phyloP scores from a whole-genome alignment of 2,113 vertebrate genomes.

The Pachyramphus minor region DNA sequence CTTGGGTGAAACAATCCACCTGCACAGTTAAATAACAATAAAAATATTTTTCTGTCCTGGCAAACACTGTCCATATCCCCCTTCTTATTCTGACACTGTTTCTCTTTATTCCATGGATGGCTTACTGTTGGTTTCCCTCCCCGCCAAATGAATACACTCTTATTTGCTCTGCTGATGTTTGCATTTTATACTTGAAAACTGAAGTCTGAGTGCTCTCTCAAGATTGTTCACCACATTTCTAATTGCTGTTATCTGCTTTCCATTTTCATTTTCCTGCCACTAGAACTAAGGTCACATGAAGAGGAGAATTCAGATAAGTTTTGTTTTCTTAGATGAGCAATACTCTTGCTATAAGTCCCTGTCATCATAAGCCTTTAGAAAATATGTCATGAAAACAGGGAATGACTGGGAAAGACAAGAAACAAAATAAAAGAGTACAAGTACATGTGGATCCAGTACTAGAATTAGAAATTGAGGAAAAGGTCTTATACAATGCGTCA shows the following conservation, averaged over 20 bases:
- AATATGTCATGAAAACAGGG: background rate
- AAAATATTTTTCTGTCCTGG: background rate
- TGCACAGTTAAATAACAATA: background rate
- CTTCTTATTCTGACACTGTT: background rate
- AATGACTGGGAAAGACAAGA: background rate
- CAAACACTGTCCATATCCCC: background rate
- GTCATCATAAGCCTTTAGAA: background rate
- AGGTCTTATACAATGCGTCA: background rate
- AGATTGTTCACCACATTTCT: background rate
- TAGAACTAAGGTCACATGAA: background rate
- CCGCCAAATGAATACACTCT: background rate
- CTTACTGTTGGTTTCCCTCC: rapidly evolving
- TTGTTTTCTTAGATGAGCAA: background rate
- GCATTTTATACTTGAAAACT: background rate
- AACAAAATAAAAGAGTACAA: background rate
- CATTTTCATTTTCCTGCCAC: background rate
- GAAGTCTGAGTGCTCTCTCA: background rate
- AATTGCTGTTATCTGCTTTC: background rate
- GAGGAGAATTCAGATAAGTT: background rate
- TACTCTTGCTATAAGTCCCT: background rate
- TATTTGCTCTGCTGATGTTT: background rate
- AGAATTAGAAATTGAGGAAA: background rate
- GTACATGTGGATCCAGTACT: background rate
- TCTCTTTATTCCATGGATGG: background rate
- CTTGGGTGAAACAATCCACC: background rate